phyloP scores from a whole-genome alignment of 1,140 invertebrate species.

The Paralvinella palmiformis region DNA sequence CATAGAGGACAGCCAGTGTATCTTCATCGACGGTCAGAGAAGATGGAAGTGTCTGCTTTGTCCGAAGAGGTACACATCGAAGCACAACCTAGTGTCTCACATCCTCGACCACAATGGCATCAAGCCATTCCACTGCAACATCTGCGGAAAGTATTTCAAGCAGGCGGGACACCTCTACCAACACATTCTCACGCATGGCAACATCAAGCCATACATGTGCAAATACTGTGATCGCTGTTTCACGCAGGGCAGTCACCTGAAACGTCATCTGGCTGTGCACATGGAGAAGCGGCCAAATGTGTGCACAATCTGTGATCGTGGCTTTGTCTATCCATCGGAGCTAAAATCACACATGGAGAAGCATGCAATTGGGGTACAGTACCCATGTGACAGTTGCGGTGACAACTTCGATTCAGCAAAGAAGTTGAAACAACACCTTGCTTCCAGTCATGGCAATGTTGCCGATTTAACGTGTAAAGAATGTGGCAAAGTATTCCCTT shows the following conservation, averaged over 20 bases:
- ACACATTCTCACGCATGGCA: constrained; percentile 48
- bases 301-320: constrained; percentile 57
- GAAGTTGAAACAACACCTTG: constrained; percentile 7
- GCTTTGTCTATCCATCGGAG: constrained; percentile 29
- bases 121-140: constrained; percentile 43
- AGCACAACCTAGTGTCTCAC: constrained; percentile 41
- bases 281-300: constrained; percentile 53
- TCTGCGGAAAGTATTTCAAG: constrained; percentile 48
- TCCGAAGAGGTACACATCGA: constrained; percentile 20
- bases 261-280: constrained; percentile 39
- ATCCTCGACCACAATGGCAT: constrained; percentile 45
- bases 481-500: constrained; percentile 57
- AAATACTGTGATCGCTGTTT: constrained; percentile 41
- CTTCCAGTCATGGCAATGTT: constrained; percentile 4
- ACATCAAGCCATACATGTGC: constrained; percentile 44
- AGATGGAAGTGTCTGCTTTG: constrained; percentile 20
- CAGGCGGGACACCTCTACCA: constrained; percentile 40
- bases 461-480: constrained; percentile 48
- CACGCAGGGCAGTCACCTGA: constrained; percentile 47
- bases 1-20: constrained; percentile 18
- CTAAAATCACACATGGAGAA: constrained; percentile 20
- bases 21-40: constrained; percentile 11
- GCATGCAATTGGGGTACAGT: constrained; percentile 12
- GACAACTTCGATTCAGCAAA: constrained; percentile 9
- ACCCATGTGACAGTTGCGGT: constrained; percentile 13